Evolutionary conservation across 2,888 invertebrate genomes (phyloP).

Genomic region (Smittia sp.): DNA sequence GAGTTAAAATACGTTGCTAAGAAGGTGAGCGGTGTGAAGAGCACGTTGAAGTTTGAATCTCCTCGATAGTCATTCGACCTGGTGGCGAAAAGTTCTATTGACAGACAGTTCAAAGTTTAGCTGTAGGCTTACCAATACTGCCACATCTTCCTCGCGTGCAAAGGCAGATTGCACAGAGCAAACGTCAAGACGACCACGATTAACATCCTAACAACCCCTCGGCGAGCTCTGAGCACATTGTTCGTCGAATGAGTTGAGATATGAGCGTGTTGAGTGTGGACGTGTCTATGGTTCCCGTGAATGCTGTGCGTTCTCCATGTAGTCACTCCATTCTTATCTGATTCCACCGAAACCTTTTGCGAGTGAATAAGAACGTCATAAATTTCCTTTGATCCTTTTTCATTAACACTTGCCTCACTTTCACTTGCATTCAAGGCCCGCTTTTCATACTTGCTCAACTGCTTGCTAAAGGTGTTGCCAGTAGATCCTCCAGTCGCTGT

Average conservation of each 20-base stretch:
- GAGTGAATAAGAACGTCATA: too few species aligned
- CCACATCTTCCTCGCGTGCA: constrained; percentile 85
- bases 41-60: constrained; percentile 69
- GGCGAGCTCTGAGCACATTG: constrained; percentile 73
- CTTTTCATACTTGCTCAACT: constrained; percentile 54
- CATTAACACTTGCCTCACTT: constrained; percentile 50
- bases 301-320: constrained; percentile 51
- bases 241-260: constrained; percentile 66
- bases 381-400: neutral
- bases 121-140: constrained; percentile 65
- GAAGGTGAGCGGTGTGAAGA: constrained; percentile 81
- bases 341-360: constrained; percentile 54
- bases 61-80: constrained; percentile 65
- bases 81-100: constrained; percentile 42
- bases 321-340: constrained; percentile 52
- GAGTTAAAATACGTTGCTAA: constrained; percentile 87
- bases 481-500: constrained; percentile 46
- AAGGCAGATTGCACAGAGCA: constrained; percentile 84
- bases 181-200: constrained; percentile 86
- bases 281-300: constrained; percentile 48
- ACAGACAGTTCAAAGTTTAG: neutral
- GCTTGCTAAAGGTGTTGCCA: constrained; percentile 47
- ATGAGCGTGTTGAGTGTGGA: constrained; percentile 56
- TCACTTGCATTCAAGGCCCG: constrained; percentile 53
- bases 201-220: constrained; percentile 84